Conservation (phyloP, 2,113 vertebrate genomes). For the Lepus timidus region DNA sequence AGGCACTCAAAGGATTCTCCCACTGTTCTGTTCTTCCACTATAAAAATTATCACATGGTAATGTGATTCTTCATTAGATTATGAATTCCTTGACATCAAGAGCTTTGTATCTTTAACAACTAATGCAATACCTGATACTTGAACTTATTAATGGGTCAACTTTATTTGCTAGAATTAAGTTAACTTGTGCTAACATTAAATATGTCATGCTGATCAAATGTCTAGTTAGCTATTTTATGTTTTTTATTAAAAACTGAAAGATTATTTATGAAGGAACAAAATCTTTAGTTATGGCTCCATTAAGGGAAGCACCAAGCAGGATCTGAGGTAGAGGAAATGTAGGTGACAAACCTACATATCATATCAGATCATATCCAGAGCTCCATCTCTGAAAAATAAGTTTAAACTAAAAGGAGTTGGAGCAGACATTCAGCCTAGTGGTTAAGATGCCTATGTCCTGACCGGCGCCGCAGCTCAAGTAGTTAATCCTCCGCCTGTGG, state of each 20-base stretch:
- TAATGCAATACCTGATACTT: not conserved
- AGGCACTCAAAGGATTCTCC: not conserved
- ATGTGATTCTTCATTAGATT: conserved; percentile 11
- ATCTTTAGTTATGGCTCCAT: not conserved
- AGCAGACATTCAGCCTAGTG: too few relatives aligned
- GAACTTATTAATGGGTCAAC: conserved; percentile 2
- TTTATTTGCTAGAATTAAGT: conserved; percentile 43
- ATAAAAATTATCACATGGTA: not conserved
- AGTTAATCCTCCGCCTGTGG: too few relatives aligned
- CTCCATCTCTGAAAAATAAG: conserved; percentile 14
- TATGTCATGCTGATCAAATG: conserved; percentile 35
- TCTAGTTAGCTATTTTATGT: not conserved
- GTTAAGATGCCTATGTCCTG: too few relatives aligned
- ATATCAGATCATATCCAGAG: not conserved
- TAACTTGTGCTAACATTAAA: not conserved
- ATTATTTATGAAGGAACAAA: conserved; percentile 27
- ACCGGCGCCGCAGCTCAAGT: too few relatives aligned
- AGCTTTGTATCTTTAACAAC: conserved; percentile 2
- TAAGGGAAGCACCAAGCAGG: not conserved
- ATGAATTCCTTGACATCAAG: conserved; percentile 44
- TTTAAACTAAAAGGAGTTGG: conserved; percentile 10
- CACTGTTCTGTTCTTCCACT: not conserved
- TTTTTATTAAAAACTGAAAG: conserved; percentile 43
- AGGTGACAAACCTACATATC: not conserved
- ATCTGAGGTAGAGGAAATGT: conserved; percentile 15